Percentiles rank a stretch among this genome's conserved stretches.
Evolutionary conservation across 1,140 invertebrate genomes (phyloP).

Genomic region (Calliopsis andreniformis): DNA sequence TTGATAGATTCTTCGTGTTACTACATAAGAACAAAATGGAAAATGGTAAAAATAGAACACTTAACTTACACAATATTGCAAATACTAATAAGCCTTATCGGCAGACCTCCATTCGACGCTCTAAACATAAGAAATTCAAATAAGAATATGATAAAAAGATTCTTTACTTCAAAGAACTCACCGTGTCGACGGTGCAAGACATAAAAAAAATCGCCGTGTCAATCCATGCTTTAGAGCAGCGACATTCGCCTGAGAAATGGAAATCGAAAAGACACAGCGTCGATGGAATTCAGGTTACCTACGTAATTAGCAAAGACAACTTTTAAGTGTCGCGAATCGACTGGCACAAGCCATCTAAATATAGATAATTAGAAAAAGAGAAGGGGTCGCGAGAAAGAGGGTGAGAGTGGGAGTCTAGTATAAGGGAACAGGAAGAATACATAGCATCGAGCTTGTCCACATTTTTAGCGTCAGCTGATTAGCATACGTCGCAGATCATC

Average conservation of each 20-base stretch:
- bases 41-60: too few relatives aligned
- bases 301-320: conserved; percentile 41
- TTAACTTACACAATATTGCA: too few relatives aligned
- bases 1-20: not conserved
- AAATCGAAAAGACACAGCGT: not conserved
- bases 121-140: too few relatives aligned
- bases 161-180: too few relatives aligned
- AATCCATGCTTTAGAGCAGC: not conserved
- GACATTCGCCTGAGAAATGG: not conserved
- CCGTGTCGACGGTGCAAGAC: too few relatives aligned
- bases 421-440: not conserved
- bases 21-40: too few relatives aligned
- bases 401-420: not conserved
- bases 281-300: conserved; percentile 38
- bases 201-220: too few relatives aligned
- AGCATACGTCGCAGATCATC: conserved; percentile 17
- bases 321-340: conserved; percentile 43
- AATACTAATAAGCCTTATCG: too few relatives aligned
- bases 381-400: not conserved
- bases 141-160: too few relatives aligned
- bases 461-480: conserved; percentile 23
- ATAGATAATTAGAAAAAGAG: not conserved
- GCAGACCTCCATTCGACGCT: too few relatives aligned
- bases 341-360: conserved; percentile 45
- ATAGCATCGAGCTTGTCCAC: conserved; percentile 19